A percentile compares a stretch with the other conserved stretches of the same genome.
phyloP scores from a whole-genome alignment of 2,113 vertebrate species.

The Scatophagus argus region DNA sequence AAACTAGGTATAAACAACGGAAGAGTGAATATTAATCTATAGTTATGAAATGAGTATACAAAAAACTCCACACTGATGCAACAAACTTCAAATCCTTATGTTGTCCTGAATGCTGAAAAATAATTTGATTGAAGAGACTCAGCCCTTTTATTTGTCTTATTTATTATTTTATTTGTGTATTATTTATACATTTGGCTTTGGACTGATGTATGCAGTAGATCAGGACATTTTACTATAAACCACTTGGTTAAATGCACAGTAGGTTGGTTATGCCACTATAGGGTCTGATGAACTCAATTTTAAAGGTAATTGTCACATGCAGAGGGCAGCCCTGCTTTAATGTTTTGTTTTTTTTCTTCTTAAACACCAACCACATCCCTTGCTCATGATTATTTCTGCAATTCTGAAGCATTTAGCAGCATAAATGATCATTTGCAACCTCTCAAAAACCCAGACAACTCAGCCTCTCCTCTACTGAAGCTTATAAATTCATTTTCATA shows the following conservation, averaged over 20 bases:
- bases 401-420: no score
- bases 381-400: no score
- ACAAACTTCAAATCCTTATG: not conserved
- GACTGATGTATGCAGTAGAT: not conserved
- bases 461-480: not conserved
- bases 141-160: not conserved
- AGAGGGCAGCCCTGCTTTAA: no score
- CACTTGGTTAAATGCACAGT: no score
- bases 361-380: no score
- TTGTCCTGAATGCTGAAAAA: not conserved
- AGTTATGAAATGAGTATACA: constrained; percentile 12
- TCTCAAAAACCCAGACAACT: not conserved
- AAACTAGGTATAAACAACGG: constrained; percentile 14
- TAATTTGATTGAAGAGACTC: not conserved
- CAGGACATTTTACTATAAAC: no score
- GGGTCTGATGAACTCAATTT: no score
- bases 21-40: not conserved
- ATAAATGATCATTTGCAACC: no score
- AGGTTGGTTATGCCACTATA: no score
- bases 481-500: not conserved
- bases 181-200: not conserved
- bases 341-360: no score
- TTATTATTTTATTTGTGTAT: not conserved
- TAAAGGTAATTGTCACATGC: no score
- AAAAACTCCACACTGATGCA: not conserved